Conservation (phyloP, 2,113 vertebrate species). For the human region DNA sequence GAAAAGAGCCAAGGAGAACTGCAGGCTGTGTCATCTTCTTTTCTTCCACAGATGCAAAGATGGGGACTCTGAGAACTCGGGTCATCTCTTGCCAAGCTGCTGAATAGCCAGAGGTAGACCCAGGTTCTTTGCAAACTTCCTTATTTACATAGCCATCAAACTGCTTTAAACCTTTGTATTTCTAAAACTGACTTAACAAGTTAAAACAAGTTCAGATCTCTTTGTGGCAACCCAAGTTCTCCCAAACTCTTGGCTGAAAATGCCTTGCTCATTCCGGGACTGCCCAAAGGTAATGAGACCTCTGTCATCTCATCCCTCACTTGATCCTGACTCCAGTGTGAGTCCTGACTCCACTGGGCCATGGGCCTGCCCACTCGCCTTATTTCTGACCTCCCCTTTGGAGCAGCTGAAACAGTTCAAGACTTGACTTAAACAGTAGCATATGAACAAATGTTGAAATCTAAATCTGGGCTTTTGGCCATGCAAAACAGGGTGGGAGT, state of each 20-base stretch:
- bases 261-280: accelerated
- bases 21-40: not conserved
- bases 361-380: not conserved
- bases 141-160: not conserved
- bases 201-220: not conserved
- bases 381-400: slow-evolving; percentile 44
- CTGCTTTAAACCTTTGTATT: not conserved
- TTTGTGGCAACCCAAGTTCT: not conserved
- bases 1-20: not conserved
- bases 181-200: not conserved
- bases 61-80: too few relatives aligned
- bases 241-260: not conserved
- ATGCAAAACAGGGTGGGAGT: slow-evolving; percentile 74
- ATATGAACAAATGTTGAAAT: slow-evolving; percentile 59
- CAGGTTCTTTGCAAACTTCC: not conserved
- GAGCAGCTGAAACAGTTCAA: slow-evolving; percentile 56
- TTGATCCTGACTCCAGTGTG: not conserved
- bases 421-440: slow-evolving; percentile 76
- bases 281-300: not conserved
- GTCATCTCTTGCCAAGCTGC: not conserved
- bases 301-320: not conserved
- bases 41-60: not conserved
- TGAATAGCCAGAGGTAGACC: not conserved
- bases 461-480: slow-evolving; percentile 77
- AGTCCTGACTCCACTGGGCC: not conserved